Percentiles rank a stretch among this genome's conserved stretches.
phyloP scores from a whole-genome alignment of 2,113 vertebrate species.

The Vanacampus margaritifer region DNA sequence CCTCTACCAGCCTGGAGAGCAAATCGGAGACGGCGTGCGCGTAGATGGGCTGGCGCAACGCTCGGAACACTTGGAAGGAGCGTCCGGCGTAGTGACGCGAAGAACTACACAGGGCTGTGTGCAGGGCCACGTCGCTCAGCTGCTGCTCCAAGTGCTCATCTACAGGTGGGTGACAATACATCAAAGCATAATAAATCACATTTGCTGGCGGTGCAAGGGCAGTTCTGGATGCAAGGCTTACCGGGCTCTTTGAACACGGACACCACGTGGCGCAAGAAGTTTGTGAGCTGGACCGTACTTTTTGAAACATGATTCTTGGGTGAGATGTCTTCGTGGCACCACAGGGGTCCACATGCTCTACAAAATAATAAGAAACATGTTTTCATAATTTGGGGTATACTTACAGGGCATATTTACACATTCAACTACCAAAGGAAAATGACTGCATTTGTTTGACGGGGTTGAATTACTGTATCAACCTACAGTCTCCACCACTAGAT shows the following conservation, averaged over 20 bases:
- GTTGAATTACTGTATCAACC: background rate
- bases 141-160: conserved; percentile 92
- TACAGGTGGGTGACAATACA: conserved; percentile 37
- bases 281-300: conserved; percentile 90
- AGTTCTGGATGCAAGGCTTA: conserved; percentile 44
- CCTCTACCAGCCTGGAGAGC: conserved; percentile 88
- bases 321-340: conserved; percentile 98
- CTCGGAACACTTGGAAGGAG: conserved; percentile 94
- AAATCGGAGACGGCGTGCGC: conserved; percentile 87
- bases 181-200: background rate
- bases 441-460: too few relatives aligned
- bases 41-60: conserved; percentile 87
- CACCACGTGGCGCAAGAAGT: conserved; percentile 89
- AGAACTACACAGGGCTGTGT: conserved; percentile 93
- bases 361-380: conserved; percentile 40
- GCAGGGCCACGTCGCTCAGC: conserved; percentile 89
- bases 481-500: conserved; percentile 45
- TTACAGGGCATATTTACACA: too few relatives aligned
- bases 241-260: conserved; percentile 98
- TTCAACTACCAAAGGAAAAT: background rate
- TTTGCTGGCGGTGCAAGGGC: background rate
- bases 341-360: conserved; percentile 90
- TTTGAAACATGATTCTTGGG: conserved; percentile 93
- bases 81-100: conserved; percentile 93
- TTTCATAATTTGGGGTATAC: background rate